These are phyloP conservation scores for Pseudorectes ferrugineus DNA, from an alignment of 2,113 vertebrate species.

Conservation along the genomic window DNA sequence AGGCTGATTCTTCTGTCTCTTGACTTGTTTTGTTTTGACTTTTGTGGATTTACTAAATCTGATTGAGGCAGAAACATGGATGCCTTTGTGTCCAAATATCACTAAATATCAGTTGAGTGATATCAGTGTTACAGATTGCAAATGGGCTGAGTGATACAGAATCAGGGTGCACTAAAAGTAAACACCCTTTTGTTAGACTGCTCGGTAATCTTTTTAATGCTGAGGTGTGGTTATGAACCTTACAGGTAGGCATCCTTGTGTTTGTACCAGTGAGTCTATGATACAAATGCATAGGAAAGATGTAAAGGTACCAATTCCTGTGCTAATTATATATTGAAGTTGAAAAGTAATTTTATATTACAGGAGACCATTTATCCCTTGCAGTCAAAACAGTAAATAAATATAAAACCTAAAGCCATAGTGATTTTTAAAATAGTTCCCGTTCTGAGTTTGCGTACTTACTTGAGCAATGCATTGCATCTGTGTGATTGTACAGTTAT, in stretches of 20 bases:
- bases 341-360: neutral
- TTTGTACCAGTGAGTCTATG: neutral
- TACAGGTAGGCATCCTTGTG: neutral
- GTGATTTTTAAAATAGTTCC: neutral
- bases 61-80: neutral
- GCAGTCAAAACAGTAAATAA: neutral
- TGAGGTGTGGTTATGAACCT: neutral
- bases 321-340: neutral
- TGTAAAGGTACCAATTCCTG: neutral
- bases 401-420: neutral
- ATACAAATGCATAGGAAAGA: neutral
- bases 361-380: neutral
- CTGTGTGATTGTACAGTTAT: neutral
- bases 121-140: neutral
- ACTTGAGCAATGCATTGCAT: neutral
- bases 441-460: neutral
- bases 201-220: neutral
- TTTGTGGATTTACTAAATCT: neutral
- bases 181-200: neutral
- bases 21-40: neutral
- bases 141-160: neutral
- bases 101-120: neutral
- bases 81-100: neutral
- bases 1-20: neutral
- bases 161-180: neutral